Conservation (phyloP, 2,888 invertebrate species). For the Uropetala carovei region DNA sequence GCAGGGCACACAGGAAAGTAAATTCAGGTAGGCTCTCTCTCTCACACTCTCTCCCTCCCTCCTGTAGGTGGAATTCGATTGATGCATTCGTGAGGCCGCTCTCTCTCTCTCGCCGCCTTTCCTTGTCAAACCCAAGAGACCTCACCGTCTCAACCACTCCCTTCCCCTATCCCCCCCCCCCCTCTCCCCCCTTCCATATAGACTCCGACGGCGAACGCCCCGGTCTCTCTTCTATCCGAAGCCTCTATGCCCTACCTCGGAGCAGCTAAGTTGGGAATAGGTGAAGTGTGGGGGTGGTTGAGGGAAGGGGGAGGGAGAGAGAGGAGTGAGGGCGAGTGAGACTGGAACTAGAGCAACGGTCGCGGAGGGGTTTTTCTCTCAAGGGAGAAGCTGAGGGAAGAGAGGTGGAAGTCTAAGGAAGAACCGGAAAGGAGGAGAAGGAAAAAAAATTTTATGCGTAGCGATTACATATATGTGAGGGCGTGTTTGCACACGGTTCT, state of each 20-base stretch:
- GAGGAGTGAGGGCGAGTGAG: neutral
- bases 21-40: neutral
- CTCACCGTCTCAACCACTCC: too few relatives aligned
- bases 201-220: neutral
- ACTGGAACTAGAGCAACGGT: neutral
- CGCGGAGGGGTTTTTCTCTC: neutral
- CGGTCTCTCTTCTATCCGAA: neutral
- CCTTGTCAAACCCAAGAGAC: too few relatives aligned
- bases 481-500: slow-evolving; percentile 32
- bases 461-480: slow-evolving; percentile 38
- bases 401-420: neutral
- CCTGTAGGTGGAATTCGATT: neutral
- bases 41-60: neutral
- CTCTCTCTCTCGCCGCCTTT: too few relatives aligned
- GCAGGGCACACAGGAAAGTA: slow-evolving; percentile 18
- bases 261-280: neutral
- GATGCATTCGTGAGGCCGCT: neutral
- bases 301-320: neutral
- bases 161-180: neutral
- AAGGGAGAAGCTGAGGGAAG: neutral
- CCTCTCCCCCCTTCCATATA: neutral
- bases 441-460: slow-evolving; percentile 32
- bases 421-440: neutral
- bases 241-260: too few relatives aligned
- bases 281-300: neutral